Conservation (phyloP, 2,797 vertebrate species). For the Premnoplex brunnescens region DNA sequence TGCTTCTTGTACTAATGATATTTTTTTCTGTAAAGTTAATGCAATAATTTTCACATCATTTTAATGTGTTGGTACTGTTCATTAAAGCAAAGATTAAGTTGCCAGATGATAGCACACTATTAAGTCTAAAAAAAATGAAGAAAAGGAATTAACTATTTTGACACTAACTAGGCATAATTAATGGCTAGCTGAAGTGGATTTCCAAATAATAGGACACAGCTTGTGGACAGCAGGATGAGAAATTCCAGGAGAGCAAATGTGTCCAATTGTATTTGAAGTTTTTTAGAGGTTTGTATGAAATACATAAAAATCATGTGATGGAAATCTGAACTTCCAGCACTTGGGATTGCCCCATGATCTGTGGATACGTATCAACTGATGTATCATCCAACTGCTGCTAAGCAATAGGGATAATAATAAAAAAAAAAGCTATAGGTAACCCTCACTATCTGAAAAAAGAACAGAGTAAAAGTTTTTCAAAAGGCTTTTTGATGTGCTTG, state of each 20-base stretch:
- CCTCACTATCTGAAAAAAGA: not conserved
- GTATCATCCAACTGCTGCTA: not conserved
- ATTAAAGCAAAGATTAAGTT: constrained; percentile 50
- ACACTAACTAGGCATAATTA: constrained; percentile 51
- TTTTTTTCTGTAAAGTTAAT: constrained; percentile 28
- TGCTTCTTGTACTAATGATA: constrained; percentile 9
- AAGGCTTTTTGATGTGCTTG: not conserved
- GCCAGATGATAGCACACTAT: constrained; percentile 21
- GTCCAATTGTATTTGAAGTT: not conserved
- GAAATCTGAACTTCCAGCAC: not conserved
- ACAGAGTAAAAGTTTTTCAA: not conserved
- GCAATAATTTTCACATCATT: constrained; percentile 23
- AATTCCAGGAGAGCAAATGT: not conserved
- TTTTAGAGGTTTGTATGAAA: not conserved
- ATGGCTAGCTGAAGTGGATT: not conserved
- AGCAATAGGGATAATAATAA: not conserved
- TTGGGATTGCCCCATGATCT: not conserved
- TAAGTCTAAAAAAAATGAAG: not conserved
- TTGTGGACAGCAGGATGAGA: not conserved
- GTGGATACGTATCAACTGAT: rapidly evolving
- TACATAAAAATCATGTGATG: not conserved
- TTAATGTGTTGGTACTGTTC: constrained; percentile 37
- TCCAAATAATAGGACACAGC: not conserved
- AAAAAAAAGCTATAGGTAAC: not conserved
- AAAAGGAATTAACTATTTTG: constrained; percentile 28